These are phyloP conservation scores for Periphyllus acericola DNA, from an alignment of 2,888 invertebrate species.

Conservation along the genomic window DNA sequence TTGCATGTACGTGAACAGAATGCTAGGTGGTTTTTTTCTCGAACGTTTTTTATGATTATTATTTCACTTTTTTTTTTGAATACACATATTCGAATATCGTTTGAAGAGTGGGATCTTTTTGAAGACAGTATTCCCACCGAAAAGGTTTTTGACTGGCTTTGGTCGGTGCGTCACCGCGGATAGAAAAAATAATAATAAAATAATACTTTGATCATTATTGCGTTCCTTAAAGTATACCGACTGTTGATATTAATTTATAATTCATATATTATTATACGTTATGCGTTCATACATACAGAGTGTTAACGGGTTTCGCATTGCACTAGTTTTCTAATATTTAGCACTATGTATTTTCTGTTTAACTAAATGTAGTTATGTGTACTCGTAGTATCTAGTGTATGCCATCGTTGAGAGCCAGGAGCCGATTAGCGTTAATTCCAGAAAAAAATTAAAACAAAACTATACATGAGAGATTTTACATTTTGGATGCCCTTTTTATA, in stretches of 20 bases:
- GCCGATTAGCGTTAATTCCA: no score
- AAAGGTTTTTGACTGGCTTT: slow-evolving; percentile 1
- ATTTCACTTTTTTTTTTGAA: slow-evolving; percentile 20
- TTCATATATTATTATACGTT: neutral
- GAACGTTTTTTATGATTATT: neutral
- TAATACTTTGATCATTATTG: neutral
- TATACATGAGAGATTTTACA: no score
- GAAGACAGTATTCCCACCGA: slow-evolving; percentile 40
- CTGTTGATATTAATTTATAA: neutral
- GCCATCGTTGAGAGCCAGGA: no score
- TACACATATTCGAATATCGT: slow-evolving; percentile 4
- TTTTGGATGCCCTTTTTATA: no score
- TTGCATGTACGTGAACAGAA: slow-evolving; percentile 61
- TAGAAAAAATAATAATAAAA: neutral
- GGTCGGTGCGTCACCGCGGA: neutral
- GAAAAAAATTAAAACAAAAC: no score
- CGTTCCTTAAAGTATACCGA: neutral
- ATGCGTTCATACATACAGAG: neutral
- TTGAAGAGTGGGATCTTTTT: slow-evolving; percentile 39
- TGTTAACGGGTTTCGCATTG: neutral
- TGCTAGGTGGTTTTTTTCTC: slow-evolving; percentile 52
- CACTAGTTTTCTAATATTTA: neutral
- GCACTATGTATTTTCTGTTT: neutral
- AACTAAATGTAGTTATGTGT: neutral
- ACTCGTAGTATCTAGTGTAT: no score